Percentiles rank a stretch among this genome's conserved stretches.
Conservation (phyloP, 2,888 invertebrate species). For the Taenaris catops region DNA sequence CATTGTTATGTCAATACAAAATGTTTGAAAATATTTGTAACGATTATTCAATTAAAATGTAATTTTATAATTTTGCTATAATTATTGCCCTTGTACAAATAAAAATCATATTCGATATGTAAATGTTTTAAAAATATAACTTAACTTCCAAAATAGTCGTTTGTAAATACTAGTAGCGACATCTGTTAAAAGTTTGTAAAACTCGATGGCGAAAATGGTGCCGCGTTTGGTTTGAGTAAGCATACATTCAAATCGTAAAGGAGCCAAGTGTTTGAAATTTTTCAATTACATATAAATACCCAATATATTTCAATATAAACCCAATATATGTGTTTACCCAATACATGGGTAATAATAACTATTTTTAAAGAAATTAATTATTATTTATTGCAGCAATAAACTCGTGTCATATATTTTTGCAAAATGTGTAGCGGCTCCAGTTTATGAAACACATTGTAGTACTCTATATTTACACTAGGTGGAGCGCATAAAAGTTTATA, state of each 20-base stretch:
- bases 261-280: no score
- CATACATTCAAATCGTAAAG: no score
- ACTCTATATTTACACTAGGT: conserved; percentile 4
- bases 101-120: no score
- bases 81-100: no score
- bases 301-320: background rate
- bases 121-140: no score
- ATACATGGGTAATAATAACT: background rate
- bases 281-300: no score
- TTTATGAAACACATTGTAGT: conserved; percentile 3
- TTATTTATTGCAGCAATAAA: background rate
- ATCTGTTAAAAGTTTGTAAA: background rate
- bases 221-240: no score
- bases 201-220: background rate
- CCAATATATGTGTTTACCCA: background rate
- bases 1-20: no score
- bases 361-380: background rate
- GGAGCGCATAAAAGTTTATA: conserved; percentile 2
- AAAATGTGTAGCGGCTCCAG: background rate
- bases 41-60: no score
- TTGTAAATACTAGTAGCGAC: conserved; percentile 3
- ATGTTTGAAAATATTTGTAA: no score
- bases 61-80: no score
- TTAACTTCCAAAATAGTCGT: no score
- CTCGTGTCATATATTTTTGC: background rate